Base-by-base conservation (phyloP, 2,888 invertebrate genomes). In the Athripsodes cinereus region DNA sequence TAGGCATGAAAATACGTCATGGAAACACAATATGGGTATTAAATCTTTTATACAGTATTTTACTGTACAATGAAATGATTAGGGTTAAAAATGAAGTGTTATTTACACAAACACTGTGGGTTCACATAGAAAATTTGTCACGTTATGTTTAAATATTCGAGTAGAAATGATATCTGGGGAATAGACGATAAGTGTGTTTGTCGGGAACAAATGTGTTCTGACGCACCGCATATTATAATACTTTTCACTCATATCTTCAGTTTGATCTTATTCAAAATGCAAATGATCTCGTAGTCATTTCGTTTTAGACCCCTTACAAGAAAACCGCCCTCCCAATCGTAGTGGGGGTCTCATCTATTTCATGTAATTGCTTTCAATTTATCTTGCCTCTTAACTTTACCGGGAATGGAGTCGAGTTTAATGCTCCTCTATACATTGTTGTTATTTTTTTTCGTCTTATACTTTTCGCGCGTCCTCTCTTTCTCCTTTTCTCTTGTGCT, bases 341-440 rank as follows among this genome's bases (percentile, higher is more conserved):
- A 20, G 21, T 53, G 55, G 55, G 53, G 55, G 55, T 44, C 58
- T 62, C 63, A 62, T 63, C 62, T 63, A 63, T 63, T 62, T 58
- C 58, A 49, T 60, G 61, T 63, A 63, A 63, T 63, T 63, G 61
- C 63, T 60, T 63, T 60, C 60, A 63, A 63, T 63, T 63, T 63
- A 63, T 63, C 63, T 63, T 61, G 48, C 53, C 63, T 60, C 58
- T 60, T 56, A 59, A 59, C 61, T 63, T 63, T 52, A 46, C 53
- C 53, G 3, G 50, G 52, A 62, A 55, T 60, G 55, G 55, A 61
- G 58, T 53, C 53, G 59, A 55, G 54, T 57, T 53, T 61, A 58
- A 57, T 57, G 53, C 57, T 54, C 35, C 47, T 51, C 48, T 57
- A 53, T 58, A 55, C 56, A 57, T 59, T 56, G 54, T 56, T 57